A percentile compares a stretch with the other conserved stretches of the same genome.
These are phyloP conservation scores for Phrynocephalus versicolor DNA, from an alignment of 2,113 vertebrate species.

Conservation along the genomic window DNA sequence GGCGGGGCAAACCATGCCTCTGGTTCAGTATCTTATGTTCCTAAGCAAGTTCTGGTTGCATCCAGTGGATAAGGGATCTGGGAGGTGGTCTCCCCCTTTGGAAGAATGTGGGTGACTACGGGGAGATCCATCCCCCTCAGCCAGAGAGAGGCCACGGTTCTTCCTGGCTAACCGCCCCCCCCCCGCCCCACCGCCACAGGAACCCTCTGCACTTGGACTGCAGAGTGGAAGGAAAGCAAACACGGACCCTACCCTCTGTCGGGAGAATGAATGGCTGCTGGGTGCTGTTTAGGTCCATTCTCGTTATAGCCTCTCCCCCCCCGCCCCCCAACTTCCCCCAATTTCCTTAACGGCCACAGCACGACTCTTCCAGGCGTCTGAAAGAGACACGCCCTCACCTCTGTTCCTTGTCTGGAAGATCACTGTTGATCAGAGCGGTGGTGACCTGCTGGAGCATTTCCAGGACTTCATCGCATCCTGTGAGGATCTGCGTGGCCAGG, in stretches of 20 bases:
- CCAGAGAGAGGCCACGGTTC: background rate
- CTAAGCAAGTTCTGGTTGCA: background rate
- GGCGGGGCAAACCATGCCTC: too few species aligned
- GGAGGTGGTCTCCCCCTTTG: background rate
- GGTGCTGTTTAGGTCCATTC: background rate
- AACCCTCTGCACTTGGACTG: background rate
- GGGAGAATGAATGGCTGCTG: background rate
- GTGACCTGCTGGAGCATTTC: slow-evolving; percentile 97
- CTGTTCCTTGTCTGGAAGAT: slow-evolving; percentile 87
- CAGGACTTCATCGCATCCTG: slow-evolving; percentile 95
- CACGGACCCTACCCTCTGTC: background rate
- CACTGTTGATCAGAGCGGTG: slow-evolving; percentile 92
- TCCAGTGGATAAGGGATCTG: background rate
- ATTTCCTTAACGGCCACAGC: too few species aligned
- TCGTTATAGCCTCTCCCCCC: background rate
- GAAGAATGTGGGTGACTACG: background rate
- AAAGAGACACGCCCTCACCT: slow-evolving; percentile 77
- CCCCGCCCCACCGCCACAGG: too few species aligned
- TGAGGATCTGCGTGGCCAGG: slow-evolving; percentile 92
- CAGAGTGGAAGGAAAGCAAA: background rate
- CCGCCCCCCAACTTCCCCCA: too few species aligned
- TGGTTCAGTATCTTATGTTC: too few species aligned
- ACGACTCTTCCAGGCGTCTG: too few species aligned
- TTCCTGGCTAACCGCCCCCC: too few species aligned
- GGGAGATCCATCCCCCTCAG: background rate